Evolutionary conservation across 2,888 invertebrate genomes (phyloP).

Genomic region (Hypsopygia costalis): DNA sequence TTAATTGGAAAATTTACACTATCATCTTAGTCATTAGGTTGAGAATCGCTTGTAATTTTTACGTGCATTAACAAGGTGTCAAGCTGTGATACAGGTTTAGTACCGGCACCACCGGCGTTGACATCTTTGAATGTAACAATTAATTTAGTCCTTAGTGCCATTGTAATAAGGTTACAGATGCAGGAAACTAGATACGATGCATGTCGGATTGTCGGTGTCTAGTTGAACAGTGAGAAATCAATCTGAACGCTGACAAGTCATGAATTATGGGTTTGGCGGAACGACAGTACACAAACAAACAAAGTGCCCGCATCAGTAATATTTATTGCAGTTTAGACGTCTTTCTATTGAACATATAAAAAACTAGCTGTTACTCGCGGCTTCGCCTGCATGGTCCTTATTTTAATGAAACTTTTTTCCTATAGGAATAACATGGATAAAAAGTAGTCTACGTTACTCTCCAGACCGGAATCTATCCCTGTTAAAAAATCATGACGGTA

Average conservation of each 20-base stretch:
- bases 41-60: neutral
- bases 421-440: no score
- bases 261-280: slow-evolving; percentile 7
- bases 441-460: no score
- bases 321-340: slow-evolving; percentile 21
- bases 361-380: no score
- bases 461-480: no score
- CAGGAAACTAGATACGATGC: no score
- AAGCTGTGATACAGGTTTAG: slow-evolving; percentile 59
- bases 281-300: slow-evolving; percentile 10
- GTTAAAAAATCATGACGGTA: no score
- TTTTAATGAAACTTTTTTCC: no score
- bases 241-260: slow-evolving; percentile 5
- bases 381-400: no score
- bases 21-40: no score
- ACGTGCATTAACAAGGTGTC: slow-evolving; percentile 42
- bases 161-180: neutral
- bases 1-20: no score
- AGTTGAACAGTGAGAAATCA: neutral
- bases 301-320: slow-evolving; percentile 18
- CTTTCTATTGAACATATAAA: no score
- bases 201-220: neutral
- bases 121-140: slow-evolving; percentile 19
- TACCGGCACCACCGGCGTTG: slow-evolving; percentile 51
- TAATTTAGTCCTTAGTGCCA: slow-evolving; percentile 19